These are phyloP conservation scores for Mugil cephalus DNA, from an alignment of 2,113 vertebrate genomes.

Conservation along the genomic window DNA sequence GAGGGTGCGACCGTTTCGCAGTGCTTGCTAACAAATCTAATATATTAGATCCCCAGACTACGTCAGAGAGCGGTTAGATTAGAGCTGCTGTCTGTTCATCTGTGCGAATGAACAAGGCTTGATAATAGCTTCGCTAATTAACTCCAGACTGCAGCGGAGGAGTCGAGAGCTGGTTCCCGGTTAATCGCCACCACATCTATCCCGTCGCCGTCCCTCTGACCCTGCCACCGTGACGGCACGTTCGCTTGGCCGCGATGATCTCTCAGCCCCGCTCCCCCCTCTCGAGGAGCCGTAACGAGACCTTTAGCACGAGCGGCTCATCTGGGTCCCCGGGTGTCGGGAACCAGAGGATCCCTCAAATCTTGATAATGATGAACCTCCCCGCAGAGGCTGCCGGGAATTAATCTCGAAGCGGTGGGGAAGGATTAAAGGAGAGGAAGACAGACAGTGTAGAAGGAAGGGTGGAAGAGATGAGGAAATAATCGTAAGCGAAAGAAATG, in stretches of 20 bases:
- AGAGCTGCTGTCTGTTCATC: slow-evolving; percentile 63
- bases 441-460: not conserved
- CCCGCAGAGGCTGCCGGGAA: slow-evolving; percentile 31
- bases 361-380: slow-evolving; percentile 60
- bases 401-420: slow-evolving; percentile 34
- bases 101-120: slow-evolving; percentile 54
- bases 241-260: slow-evolving; percentile 55
- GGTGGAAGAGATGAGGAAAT: slow-evolving; percentile 10
- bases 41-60: slow-evolving; percentile 45
- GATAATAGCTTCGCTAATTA: slow-evolving; percentile 79
- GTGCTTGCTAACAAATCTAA: slow-evolving; percentile 40
- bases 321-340: slow-evolving; percentile 36
- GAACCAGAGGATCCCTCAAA: slow-evolving; percentile 42
- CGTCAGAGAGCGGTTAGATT: slow-evolving; percentile 57
- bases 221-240: slow-evolving; percentile 52
- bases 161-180: slow-evolving; percentile 49
- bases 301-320: slow-evolving; percentile 48
- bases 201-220: slow-evolving; percentile 30
- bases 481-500: slow-evolving; percentile 7
- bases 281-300: slow-evolving; percentile 44
- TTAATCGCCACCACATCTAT: slow-evolving; percentile 46
- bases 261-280: not conserved
- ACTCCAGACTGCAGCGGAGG: slow-evolving; percentile 64
- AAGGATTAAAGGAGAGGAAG: slow-evolving; percentile 1
- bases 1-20: slow-evolving; percentile 21